Conservation (phyloP, 1,140 invertebrate genomes). For the Eumaeus atala region DNA sequence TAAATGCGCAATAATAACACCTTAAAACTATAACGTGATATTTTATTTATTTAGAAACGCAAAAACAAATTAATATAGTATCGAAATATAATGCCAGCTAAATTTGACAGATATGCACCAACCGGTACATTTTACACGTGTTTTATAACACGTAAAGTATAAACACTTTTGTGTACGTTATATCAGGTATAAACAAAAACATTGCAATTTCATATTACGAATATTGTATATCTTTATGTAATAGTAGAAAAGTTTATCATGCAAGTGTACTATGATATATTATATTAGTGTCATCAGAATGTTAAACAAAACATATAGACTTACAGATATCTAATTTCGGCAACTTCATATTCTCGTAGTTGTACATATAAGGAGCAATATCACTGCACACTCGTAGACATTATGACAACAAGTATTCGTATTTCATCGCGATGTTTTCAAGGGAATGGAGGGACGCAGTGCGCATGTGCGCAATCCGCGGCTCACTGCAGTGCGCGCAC, state of each 20-base stretch:
- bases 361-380: conserved; percentile 4
- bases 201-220: no score
- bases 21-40: no score
- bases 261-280: background rate
- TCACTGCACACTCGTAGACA: conserved; percentile 1
- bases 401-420: conserved; percentile 29
- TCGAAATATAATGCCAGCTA: no score
- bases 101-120: no score
- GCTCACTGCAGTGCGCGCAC: conserved; percentile 23
- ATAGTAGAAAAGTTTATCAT: background rate
- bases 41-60: no score
- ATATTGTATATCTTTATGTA: no score
- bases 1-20: no score
- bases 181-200: no score
- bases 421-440: conserved; percentile 41
- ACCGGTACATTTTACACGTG: no score
- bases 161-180: no score
- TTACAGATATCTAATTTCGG: conserved; percentile 52
- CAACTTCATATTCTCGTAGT: conserved; percentile 43
- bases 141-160: no score
- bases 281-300: background rate
- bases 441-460: conserved; percentile 29
- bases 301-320: conserved; percentile 20
- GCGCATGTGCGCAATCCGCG: conserved; percentile 40
- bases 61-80: no score